Percentiles rank a stretch among this genome's conserved stretches.
These are phyloP conservation scores for Cottoperca gobio DNA, from an alignment of 2,797 vertebrate species.

Conservation along the genomic window DNA sequence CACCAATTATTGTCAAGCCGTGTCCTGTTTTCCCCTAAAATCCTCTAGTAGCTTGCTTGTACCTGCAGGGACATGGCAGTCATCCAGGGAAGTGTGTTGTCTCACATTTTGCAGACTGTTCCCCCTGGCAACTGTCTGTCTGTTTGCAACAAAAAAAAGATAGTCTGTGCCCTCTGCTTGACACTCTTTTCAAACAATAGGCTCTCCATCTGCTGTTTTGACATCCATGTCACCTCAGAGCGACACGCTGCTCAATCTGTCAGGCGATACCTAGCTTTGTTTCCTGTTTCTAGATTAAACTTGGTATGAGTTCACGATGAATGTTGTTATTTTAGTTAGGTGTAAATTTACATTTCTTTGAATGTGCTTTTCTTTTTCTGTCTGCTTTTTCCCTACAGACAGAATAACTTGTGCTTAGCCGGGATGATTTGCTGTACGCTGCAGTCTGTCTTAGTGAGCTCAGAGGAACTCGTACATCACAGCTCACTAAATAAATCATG, in stretches of 20 bases:
- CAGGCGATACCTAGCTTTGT: slow-evolving; percentile 26
- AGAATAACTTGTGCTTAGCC: slow-evolving; percentile 3
- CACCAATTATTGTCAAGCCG: slow-evolving; percentile 35
- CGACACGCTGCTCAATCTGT: slow-evolving; percentile 16
- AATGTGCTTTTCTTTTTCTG: slow-evolving; percentile 14
- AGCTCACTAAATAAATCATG: slow-evolving; percentile 74
- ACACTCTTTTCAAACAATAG: slow-evolving; percentile 46
- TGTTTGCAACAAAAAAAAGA: slow-evolving; percentile 34
- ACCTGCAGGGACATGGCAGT: slow-evolving; percentile 53
- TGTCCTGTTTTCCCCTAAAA: slow-evolving; percentile 33
- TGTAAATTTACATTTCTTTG: slow-evolving; percentile 49
- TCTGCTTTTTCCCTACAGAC: slow-evolving; percentile 8
- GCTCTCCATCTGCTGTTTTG: slow-evolving; percentile 32
- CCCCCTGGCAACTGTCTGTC: slow-evolving; percentile 35
- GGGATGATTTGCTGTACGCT: not conserved
- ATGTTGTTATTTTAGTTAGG: slow-evolving; percentile 26
- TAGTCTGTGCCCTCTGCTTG: slow-evolving; percentile 32
- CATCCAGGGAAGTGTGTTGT: slow-evolving; percentile 54
- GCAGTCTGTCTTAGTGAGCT: slow-evolving; percentile 29
- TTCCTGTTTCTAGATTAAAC: slow-evolving; percentile 35
- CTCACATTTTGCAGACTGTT: slow-evolving; percentile 53
- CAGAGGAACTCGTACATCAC: slow-evolving; percentile 56
- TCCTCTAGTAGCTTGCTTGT: slow-evolving; percentile 23
- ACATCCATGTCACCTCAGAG: slow-evolving; percentile 26
- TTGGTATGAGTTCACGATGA: not conserved